These are phyloP conservation scores for Drosophila pegasa DNA, from an alignment of 2,888 invertebrate genomes.

Conservation along the genomic window DNA sequence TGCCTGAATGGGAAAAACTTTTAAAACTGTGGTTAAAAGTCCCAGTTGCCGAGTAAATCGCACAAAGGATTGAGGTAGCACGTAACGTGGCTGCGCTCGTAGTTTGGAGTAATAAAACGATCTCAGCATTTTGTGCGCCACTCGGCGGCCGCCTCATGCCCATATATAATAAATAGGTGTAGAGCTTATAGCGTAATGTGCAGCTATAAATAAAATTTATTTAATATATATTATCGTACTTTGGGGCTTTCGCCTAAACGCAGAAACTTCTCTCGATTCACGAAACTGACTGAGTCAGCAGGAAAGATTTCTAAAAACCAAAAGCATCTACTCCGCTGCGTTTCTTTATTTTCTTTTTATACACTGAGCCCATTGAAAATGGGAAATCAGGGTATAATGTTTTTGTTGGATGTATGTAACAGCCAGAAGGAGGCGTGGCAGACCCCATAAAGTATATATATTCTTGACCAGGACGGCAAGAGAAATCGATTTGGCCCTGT, in stretches of 20 bases:
- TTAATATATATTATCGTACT: slow-evolving; percentile 4
- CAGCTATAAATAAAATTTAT: slow-evolving; percentile 5
- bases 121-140: not conserved
- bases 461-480: too few relatives aligned
- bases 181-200: not conserved
- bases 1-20: not conserved
- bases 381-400: too few relatives aligned
- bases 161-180: slow-evolving; percentile 1
- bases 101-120: slow-evolving; percentile 1
- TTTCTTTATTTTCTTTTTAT: not conserved
- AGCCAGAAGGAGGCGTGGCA: too few relatives aligned
- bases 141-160: not conserved
- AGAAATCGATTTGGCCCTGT: too few relatives aligned
- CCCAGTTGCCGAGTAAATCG: not conserved
- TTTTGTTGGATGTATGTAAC: too few relatives aligned
- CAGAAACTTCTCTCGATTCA: too few relatives aligned
- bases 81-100: not conserved
- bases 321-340: not conserved
- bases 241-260: too few relatives aligned
- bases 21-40: not conserved
- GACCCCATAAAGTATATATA: too few relatives aligned
- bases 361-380: too few relatives aligned
- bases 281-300: not conserved
- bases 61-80: not conserved
- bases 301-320: slow-evolving; percentile 10